A percentile compares a stretch with the other conserved stretches of the same genome.
phyloP scores from a whole-genome alignment of 2,888 invertebrate species.

The Dasysyrphus albostriatus region DNA sequence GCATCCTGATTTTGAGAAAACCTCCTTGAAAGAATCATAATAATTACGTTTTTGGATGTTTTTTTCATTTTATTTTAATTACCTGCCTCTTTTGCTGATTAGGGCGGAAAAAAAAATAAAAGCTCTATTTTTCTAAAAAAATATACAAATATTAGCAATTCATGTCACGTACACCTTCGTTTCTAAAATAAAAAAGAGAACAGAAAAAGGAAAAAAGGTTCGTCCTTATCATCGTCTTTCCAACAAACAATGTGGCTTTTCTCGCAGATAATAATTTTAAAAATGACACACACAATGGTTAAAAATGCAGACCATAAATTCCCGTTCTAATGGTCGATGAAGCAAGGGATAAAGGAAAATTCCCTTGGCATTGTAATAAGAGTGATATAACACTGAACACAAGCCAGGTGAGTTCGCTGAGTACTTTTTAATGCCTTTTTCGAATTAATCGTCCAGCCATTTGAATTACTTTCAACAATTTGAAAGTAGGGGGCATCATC shows the following conservation, averaged over 20 bases:
- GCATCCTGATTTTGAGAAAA: constrained; percentile 9
- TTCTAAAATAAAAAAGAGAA: constrained; percentile 32
- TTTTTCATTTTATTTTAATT: constrained; percentile 48
- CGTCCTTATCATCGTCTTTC: constrained; percentile 25
- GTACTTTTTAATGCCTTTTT: constrained; percentile 71
- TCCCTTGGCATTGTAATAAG: constrained; percentile 54
- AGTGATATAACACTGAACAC: constrained; percentile 34
- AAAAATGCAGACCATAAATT: constrained; percentile 24
- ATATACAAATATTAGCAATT: constrained; percentile 36
- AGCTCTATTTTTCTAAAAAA: constrained; percentile 32
- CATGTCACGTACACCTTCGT: constrained; percentile 53
- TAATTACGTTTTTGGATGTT: constrained; percentile 4
- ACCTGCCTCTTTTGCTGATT: constrained; percentile 55
- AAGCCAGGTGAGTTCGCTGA: constrained; percentile 47
- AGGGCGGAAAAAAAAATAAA: constrained; percentile 42
- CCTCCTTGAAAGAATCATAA: neutral
- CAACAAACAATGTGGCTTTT: constrained; percentile 42
- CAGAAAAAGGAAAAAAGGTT: constrained; percentile 13
- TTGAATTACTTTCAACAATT: constrained; percentile 37
- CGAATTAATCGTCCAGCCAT: constrained; percentile 56
- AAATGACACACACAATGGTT: constrained; percentile 44
- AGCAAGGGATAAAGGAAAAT: neutral
- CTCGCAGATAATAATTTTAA: constrained; percentile 50
- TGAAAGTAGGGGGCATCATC: neutral
- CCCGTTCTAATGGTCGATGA: constrained; percentile 8